phyloP scores from a whole-genome alignment of 2,113 vertebrate species.

The Macquaria ambigua region DNA sequence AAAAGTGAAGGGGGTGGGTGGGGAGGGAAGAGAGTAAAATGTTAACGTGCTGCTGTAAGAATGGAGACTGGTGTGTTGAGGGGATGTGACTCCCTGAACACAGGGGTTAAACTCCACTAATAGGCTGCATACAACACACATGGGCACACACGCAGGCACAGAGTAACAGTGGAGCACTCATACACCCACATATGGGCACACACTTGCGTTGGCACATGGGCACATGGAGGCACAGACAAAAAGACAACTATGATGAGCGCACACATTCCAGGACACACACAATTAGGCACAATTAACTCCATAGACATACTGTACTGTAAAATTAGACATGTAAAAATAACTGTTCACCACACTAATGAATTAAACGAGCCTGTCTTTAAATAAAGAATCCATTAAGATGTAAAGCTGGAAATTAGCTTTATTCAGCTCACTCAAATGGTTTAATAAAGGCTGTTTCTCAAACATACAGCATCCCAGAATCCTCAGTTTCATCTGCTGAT shows the following conservation, averaged over 20 bases:
- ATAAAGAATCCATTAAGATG: constrained; percentile 31
- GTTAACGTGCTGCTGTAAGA: constrained; percentile 84
- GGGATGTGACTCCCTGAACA: constrained; percentile 83
- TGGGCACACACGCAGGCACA: constrained; percentile 49
- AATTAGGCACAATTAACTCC: constrained; percentile 57
- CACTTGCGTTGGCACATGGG: constrained; percentile 63
- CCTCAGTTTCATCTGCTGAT: not conserved
- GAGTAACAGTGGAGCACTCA: constrained; percentile 57
- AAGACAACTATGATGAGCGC: constrained; percentile 59
- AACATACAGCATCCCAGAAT: not conserved
- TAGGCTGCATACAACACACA: constrained; percentile 78
- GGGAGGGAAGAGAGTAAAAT: constrained; percentile 82
- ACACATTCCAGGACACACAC: constrained; percentile 71
- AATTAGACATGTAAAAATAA: constrained; percentile 56
- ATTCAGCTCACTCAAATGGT: not conserved
- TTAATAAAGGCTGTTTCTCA: constrained; percentile 7
- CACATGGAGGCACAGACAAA: constrained; percentile 65
- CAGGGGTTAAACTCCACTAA: constrained; percentile 85
- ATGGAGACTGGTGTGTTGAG: constrained; percentile 79
- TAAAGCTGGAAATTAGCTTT: constrained; percentile 16
- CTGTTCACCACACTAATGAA: constrained; percentile 40
- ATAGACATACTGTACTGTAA: constrained; percentile 50
- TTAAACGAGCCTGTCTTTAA: constrained; percentile 49
- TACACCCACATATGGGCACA: constrained; percentile 74
- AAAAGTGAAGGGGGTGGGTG: constrained; percentile 87